Base-by-base conservation (phyloP, 2,797 vertebrate genomes). In the Sparidentex hasta region DNA sequence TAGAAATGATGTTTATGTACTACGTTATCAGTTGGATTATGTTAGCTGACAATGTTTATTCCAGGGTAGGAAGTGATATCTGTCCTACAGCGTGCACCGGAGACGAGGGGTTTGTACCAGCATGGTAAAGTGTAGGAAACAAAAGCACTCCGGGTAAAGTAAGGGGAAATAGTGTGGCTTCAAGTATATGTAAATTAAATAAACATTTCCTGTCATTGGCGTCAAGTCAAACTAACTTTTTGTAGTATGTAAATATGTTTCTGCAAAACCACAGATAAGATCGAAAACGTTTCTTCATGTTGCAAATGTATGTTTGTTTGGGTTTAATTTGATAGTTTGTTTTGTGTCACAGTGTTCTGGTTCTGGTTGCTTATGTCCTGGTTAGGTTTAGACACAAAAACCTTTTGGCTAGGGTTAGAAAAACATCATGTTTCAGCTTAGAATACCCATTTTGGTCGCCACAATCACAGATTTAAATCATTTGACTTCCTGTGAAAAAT, bases 101-200 rank as follows among this genome's bases (percentile, higher is more conserved):
- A n/a, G 33, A 54, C 0, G 5, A 21, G 12, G 27, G 29, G 44
- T 48, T 65, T 65, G 11, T 25, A 59, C 59, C 47, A 16, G 20
- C 7, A 12, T 29, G 13, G 57, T 73, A 44, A 20, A 9, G 25
- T 23, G 65, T 25, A 14, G 52, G 46, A 57, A 59, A 50, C 13
- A 47, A 21, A 66, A 43, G n/a, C 50, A 66, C 16, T 52, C 44
- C 62, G 57, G 57, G 25, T 38, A 23, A 17, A 11, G 25, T n/a
- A 18, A 23, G n/a, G 23, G 52, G 43, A 56, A 50, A 61, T 13
- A 55, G 1, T 62, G 76, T 62, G 69, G 55, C 61, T 71, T 20
- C 1, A 6, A 63, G 3, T 43, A 44, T 61, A 55, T 54, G 13
- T 58, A n/a, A 54, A 75, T 29, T 17, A 57, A 69, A 38, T 51